Evolutionary conservation across 2,888 invertebrate genomes (phyloP), one percentile per base, ranked within the genome.

Genomic region (Ophioninae sp.): DNA sequence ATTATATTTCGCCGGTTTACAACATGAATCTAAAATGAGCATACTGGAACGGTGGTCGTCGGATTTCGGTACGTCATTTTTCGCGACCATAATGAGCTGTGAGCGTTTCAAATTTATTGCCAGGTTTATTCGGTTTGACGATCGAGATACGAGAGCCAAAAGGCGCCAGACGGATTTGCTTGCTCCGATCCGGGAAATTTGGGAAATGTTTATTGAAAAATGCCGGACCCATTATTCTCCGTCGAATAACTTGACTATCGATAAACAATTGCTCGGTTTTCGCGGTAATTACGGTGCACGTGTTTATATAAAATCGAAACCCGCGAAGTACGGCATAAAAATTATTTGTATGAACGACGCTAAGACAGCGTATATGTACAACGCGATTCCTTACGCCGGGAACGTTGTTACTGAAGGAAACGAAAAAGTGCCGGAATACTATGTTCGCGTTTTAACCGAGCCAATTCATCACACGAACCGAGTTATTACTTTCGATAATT

Each of bases 301-400:
- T 51, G 85, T 72, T 6, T 59, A 89, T 71, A 85, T 88, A 17
- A 86, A 86, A 1, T 82, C 75, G n/a, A 89, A 90, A 75, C 87
- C 89, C 1, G 86, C 85, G 39, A 87, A 86, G 79, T 88, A 87
- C 72, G 88, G 88, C 6, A 20, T 89, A 17, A 88, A 88, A 86
- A 83, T 87, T 77, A 78, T 86, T n/a, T 68, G 78, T n/a, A 61
- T 87, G 37, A 85, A 86, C 76, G 87, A 86, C 63, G 30, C 83
- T 0, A 75, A 77, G 61, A 85, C 82, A 22, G 37, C 68, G 30
- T 85, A 86, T 23, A 78, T 82, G 78, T n/a, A 71, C 0, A 72
- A 78, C 68, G 87, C 85, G 22, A 83, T 84, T 13, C 83, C 82
- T 6, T 85, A 84, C 67, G 23, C 51, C 6, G 84, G 85, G 72